These are phyloP conservation scores for Chrysochloris asiatica DNA, from an alignment of 2,113 vertebrate species.

Conservation along the genomic window DNA sequence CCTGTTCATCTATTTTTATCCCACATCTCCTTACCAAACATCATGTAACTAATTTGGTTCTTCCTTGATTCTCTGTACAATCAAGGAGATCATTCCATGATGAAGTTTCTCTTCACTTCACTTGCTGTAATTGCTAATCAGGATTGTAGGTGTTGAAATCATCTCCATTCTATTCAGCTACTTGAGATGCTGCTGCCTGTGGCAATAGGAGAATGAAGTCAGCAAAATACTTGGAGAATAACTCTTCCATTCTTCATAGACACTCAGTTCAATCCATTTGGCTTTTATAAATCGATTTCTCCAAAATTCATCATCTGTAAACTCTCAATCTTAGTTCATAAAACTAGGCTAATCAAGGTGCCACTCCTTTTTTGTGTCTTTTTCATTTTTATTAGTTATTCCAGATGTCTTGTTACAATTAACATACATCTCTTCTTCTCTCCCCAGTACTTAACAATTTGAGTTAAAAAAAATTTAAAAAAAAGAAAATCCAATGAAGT, in stretches of 20 bases:
- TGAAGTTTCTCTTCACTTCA: not conserved
- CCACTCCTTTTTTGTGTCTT: not conserved
- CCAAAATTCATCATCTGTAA: not conserved
- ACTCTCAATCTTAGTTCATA: not conserved
- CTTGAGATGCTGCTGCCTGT: not conserved
- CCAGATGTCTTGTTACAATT: not conserved
- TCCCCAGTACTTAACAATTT: not conserved
- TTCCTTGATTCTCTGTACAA: not conserved
- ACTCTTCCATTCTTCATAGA: not conserved
- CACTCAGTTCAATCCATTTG: not conserved
- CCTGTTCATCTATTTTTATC: not conserved
- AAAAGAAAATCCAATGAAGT: constrained; percentile 20
- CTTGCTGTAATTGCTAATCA: not conserved
- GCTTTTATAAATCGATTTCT: not conserved
- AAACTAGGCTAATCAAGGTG: not conserved
- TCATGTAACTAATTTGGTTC: not conserved
- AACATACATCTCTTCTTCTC: not conserved
- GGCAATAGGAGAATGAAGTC: not conserved
- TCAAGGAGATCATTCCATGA: not conserved
- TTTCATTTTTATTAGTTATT: not conserved
- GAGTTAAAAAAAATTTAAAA: not conserved
- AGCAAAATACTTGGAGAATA: not conserved
- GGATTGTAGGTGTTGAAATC: not conserved
- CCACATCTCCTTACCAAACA: not conserved
- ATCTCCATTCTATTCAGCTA: not conserved